These are phyloP conservation scores for Endomychus coccineus DNA, from an alignment of 2,888 invertebrate species.

Conservation along the genomic window DNA sequence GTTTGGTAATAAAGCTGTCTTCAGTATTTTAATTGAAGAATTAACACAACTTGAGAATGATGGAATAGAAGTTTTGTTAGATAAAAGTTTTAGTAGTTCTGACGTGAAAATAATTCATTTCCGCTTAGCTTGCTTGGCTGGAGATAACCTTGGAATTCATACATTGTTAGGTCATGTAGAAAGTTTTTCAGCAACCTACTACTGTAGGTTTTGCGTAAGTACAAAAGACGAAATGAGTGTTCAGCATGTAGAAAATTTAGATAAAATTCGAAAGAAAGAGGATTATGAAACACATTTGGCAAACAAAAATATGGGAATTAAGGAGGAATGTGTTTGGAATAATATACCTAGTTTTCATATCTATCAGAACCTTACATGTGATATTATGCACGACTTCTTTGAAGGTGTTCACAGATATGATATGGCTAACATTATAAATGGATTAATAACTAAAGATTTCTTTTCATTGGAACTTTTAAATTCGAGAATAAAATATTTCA, in stretches of 20 bases:
- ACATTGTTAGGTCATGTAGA: conserved; percentile 18
- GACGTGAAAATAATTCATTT: conserved; percentile 13
- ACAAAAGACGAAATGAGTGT: conserved; percentile 4
- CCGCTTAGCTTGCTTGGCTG: conserved; percentile 16
- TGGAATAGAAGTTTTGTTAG: conserved; percentile 2
- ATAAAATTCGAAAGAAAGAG: conserved; percentile 4
- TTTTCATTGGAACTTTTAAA: conserved; percentile 4
- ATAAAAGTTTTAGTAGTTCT: no score
- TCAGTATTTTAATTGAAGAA: conserved; percentile 25
- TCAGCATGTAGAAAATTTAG: conserved; percentile 1
- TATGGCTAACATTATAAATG: conserved; percentile 14
- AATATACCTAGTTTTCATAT: conserved; percentile 7
- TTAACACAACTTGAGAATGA: conserved; percentile 10
- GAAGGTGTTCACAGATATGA: conserved; percentile 19
- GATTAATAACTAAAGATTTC: conserved; percentile 13
- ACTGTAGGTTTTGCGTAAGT: conserved; percentile 15
- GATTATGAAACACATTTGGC: conserved; percentile 9
- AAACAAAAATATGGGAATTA: conserved; percentile 17
- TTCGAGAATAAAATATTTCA: conserved; percentile 2
- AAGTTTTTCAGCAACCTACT: conserved; percentile 19
- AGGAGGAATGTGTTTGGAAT: conserved; percentile 10
- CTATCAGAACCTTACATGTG: conserved; percentile 17
- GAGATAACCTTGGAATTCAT: conserved; percentile 23
- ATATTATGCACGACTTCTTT: conserved; percentile 23
- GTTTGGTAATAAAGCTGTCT: conserved; percentile 23